Percentiles rank a stretch among this genome's conserved stretches.
These are phyloP conservation scores for Monopis laevigella DNA, from an alignment of 2,888 invertebrate genomes.

Conservation along the genomic window DNA sequence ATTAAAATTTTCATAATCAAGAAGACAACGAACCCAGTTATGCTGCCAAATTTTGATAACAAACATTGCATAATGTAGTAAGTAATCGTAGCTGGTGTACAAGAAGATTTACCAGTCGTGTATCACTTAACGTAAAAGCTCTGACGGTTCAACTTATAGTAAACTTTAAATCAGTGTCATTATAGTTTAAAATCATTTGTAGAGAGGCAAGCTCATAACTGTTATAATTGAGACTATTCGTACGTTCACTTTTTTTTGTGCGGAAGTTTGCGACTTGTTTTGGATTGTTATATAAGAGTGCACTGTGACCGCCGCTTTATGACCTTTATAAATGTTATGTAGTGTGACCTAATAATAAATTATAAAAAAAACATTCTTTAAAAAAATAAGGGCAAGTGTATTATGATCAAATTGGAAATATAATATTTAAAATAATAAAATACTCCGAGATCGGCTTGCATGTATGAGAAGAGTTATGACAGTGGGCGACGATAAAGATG, in stretches of 20 bases:
- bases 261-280: constrained; percentile 33
- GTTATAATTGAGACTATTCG: constrained; percentile 29
- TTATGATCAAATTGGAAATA: no score
- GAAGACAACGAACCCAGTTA: no score
- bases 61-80: constrained; percentile 4
- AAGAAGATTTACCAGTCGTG: background rate
- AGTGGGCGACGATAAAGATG: no score
- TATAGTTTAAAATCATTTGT: constrained; percentile 25
- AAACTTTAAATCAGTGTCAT: constrained; percentile 16
- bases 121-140: constrained; percentile 5
- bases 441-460: no score
- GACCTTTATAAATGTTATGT: constrained; percentile 3
- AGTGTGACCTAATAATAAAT: no score
- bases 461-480: no score
- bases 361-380: no score
- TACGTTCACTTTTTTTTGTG: constrained; percentile 62
- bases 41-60: no score
- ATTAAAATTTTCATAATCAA: no score
- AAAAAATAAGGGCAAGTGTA: no score
- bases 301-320: constrained; percentile 4
- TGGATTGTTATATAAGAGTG: constrained; percentile 2
- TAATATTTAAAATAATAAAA: no score
- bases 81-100: background rate
- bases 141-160: constrained; percentile 16
- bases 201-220: constrained; percentile 11